Base-by-base conservation (phyloP, 1,140 invertebrate genomes). In the Limonius californicus region DNA sequence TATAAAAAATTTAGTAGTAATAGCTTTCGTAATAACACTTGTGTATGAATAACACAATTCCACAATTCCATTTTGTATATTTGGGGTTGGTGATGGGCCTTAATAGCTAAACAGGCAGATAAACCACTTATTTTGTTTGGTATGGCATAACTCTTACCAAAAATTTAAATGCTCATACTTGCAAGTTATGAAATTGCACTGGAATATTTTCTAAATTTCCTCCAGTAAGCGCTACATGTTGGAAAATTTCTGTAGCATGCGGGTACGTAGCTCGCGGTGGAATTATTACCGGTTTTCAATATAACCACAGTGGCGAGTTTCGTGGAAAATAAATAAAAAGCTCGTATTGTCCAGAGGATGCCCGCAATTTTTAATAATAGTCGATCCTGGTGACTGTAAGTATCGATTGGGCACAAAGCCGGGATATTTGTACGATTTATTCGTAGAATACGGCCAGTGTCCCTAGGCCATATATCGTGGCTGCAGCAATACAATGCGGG, bases 381-480 rank as follows among this genome's bases (percentile, higher is more conserved):
- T 61, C 63, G 39, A 45, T 61, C 54, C 12, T 45, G 65, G 61
- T 53, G 65, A 67, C 53, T 67, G 58, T 54, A 64, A 67, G 55
- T 67, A 63, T 67, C 62, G 65, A 63, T 67, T 64, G 65, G 59
- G 11, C 58, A 42, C 61, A 63, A 66, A 66, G 65, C 65, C 59
- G 54, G 65, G 62, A 61, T 67, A 63, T 67, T 67, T 67, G 65
- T 67, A 67, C 65, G 62, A 67, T 67, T 67, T 67, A 67, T 67
- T 61, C 58, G 65, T 62, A 63, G 65, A 67, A 63, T 67, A 67
- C 62, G 62, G 43, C 57, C 65, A 67, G 45, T 67, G 65, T 67
- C 65, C 65, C 65, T 54, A 61, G 62, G 65, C 65, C 47, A 67
- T 67, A 67, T 67, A 63, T 67, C 58, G 53, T 61, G 60, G 53